phyloP scores from a whole-genome alignment of 2,113 vertebrate species.

The Agelaius tricolor region DNA sequence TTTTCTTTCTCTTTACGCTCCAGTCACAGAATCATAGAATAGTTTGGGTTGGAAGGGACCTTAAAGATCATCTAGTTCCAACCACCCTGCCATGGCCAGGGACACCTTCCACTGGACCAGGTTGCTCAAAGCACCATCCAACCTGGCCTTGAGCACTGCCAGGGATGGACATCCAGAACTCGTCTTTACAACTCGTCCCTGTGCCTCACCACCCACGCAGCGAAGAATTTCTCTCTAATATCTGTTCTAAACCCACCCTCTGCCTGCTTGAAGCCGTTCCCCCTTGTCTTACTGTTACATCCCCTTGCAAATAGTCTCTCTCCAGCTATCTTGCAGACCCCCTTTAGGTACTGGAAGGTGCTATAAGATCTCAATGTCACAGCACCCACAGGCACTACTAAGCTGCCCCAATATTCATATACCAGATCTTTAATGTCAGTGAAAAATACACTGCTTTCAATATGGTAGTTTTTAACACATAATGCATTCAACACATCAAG shows the following conservation, averaged over 20 bases:
- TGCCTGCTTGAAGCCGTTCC: neutral
- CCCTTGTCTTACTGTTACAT: no score
- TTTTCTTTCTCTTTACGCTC: neutral
- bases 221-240: neutral
- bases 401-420: neutral
- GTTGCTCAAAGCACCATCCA: neutral
- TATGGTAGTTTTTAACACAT: neutral
- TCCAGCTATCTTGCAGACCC: neutral
- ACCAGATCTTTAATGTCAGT: neutral
- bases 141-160: fast-evolving
- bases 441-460: neutral
- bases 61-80: neutral
- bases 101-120: neutral
- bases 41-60: neutral
- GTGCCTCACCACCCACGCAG: no score
- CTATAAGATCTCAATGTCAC: neutral
- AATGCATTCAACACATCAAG: neutral
- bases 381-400: no score
- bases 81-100: fast-evolving
- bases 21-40: neutral
- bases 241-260: neutral
- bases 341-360: neutral
- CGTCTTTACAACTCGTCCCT: neutral
- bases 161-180: neutral
- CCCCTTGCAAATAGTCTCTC: neutral